Conservation (phyloP, 1,140 invertebrate genomes). For the Sitophilus oryzae region DNA sequence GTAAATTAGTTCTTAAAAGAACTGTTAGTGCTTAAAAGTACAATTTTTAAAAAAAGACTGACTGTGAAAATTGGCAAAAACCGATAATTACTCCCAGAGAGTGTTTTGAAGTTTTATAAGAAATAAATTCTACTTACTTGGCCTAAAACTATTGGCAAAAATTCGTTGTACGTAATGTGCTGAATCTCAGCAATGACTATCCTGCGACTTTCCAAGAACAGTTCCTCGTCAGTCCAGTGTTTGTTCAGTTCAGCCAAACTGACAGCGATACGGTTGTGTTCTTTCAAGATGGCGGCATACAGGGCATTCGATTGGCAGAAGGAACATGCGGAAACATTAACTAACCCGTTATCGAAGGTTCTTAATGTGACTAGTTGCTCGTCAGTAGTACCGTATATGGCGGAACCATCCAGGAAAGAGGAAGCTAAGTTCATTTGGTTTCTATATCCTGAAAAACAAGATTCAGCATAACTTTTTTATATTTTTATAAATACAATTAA, state of each 20-base stretch:
- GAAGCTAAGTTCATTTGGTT: constrained; percentile 87
- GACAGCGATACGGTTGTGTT: constrained; percentile 80
- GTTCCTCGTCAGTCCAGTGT: constrained; percentile 77
- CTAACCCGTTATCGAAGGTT: constrained; percentile 67
- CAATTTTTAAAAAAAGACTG: too few relatives aligned
- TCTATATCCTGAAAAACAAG: constrained; percentile 51
- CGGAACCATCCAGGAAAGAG: constrained; percentile 79
- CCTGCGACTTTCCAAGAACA: constrained; percentile 73
- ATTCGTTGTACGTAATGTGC: constrained; percentile 82
- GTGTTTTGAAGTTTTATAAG: too few relatives aligned
- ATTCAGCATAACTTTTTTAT: background rate
- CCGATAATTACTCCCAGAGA: too few relatives aligned
- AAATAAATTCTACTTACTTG: constrained; percentile 43
- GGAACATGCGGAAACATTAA: constrained; percentile 57
- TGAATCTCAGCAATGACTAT: constrained; percentile 77
- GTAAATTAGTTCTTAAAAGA: too few relatives aligned
- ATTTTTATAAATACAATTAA: background rate
- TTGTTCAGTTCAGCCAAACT: constrained; percentile 66
- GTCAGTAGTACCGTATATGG: constrained; percentile 74
- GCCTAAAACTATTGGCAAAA: constrained; percentile 72
- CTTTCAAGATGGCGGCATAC: constrained; percentile 64
- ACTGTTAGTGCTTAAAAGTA: too few relatives aligned
- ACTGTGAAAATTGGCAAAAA: too few relatives aligned
- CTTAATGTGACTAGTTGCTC: constrained; percentile 61
- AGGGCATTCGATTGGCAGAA: constrained; percentile 48